phyloP scores from a whole-genome alignment of 2,797 vertebrate species.

The Acanthornis magna region DNA sequence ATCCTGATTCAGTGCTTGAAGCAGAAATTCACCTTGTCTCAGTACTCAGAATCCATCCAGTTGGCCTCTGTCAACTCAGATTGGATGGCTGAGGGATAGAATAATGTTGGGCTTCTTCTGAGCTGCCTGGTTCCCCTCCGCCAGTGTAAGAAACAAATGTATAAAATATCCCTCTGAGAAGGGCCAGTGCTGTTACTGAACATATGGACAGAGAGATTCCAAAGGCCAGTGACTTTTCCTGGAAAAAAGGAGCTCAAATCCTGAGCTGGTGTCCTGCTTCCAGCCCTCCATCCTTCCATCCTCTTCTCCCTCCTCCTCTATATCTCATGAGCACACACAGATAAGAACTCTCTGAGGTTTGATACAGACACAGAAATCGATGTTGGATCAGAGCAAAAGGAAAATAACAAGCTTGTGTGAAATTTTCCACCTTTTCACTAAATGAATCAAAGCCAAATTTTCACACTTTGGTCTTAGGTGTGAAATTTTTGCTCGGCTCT shows the following conservation, averaged over 20 bases:
- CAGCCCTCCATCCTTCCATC: background rate
- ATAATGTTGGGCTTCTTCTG: background rate
- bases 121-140: background rate
- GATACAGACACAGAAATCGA: background rate
- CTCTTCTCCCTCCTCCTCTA: background rate
- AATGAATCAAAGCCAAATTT: conserved; percentile 59
- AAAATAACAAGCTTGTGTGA: conserved; percentile 49
- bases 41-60: background rate
- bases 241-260: background rate
- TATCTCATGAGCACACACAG: background rate
- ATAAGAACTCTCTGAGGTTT: background rate
- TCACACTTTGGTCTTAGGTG: conserved; percentile 59
- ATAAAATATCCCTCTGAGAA: background rate
- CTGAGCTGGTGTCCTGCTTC: background rate
- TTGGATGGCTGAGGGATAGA: background rate
- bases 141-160: background rate
- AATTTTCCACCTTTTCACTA: conserved; percentile 58
- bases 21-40: background rate
- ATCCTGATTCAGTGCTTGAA: background rate
- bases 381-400: conserved; percentile 19
- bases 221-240: background rate
- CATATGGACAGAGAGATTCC: background rate
- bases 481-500: conserved; percentile 53
- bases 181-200: background rate
- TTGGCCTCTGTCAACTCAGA: background rate